Evolutionary conservation across 2,113 vertebrate genomes (phyloP).

Genomic region (Scopus umbretta): DNA sequence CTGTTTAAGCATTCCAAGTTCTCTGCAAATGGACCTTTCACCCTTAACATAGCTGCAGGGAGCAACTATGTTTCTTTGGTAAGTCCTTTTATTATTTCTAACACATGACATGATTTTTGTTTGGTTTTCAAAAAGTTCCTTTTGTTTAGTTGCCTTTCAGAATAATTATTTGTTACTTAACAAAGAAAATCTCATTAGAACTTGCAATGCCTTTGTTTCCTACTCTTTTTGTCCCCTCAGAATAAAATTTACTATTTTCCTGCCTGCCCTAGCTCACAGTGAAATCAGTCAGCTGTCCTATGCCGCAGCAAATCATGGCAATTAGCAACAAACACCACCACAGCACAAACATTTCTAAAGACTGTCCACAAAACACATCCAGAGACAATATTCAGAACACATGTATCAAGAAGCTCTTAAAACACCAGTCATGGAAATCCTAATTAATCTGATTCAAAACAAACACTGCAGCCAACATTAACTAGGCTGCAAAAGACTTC

Average conservation of each 20-base stretch:
- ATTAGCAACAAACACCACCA: constrained; percentile 27
- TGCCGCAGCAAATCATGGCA: not conserved
- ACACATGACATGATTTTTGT: not conserved
- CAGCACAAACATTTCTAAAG: constrained; percentile 13
- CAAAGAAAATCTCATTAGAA: not conserved
- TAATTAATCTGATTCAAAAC: constrained; percentile 38
- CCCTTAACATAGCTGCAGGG: no score
- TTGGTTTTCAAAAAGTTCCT: not conserved
- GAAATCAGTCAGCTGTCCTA: not conserved
- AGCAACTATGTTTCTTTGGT: not conserved
- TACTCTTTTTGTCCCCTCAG: not conserved
- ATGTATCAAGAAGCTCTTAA: constrained; percentile 3
- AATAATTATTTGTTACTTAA: not conserved
- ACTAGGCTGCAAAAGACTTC: constrained; percentile 3
- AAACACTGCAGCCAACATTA: not conserved
- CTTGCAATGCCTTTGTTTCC: not conserved
- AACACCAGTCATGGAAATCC: not conserved
- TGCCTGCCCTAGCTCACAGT: not conserved
- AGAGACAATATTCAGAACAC: constrained; percentile 1
- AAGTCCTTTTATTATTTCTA: not conserved
- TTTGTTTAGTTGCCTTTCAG: not conserved
- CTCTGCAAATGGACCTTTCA: no score
- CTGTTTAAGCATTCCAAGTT: no score
- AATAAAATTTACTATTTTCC: not conserved
- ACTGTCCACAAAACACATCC: not conserved